Conservation (phyloP, 2,113 vertebrate genomes). For the Merops nubicus region DNA sequence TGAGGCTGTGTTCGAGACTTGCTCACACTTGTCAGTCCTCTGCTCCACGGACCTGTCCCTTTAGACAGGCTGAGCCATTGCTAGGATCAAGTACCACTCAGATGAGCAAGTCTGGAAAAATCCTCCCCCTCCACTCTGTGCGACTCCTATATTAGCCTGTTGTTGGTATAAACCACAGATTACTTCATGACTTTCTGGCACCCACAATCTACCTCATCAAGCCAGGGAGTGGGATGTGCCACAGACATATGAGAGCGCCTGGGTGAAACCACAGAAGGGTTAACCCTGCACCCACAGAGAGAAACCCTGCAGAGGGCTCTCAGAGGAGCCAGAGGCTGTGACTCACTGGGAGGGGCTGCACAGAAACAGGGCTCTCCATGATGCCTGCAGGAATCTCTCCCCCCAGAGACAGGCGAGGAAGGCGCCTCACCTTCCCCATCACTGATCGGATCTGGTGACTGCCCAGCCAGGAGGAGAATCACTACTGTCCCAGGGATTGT, state of each 20-base stretch:
- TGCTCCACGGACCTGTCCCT: background rate
- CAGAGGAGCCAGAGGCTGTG: background rate
- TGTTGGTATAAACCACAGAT: background rate
- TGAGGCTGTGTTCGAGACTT: accelerated
- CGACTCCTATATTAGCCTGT: background rate
- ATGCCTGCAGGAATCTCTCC: background rate
- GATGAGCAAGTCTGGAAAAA: background rate
- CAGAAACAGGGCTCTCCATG: background rate
- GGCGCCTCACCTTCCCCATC: background rate
- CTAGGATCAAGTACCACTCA: background rate
- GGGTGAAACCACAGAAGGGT: background rate
- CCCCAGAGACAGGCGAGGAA: background rate
- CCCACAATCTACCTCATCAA: background rate
- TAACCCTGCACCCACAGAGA: background rate
- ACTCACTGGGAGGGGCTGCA: background rate
- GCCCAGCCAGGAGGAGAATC: background rate
- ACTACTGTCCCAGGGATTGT: background rate
- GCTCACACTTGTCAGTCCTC: accelerated
- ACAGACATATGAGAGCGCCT: background rate
- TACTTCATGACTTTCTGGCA: conserved; percentile 16
- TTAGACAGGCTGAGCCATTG: background rate
- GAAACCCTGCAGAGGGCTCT: background rate
- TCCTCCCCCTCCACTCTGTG: accelerated
- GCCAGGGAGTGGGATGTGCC: background rate
- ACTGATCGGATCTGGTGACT: background rate